Evolutionary conservation across 2,797 vertebrate species (phyloP).

Genomic region (Dromococcyx pavoninus): DNA sequence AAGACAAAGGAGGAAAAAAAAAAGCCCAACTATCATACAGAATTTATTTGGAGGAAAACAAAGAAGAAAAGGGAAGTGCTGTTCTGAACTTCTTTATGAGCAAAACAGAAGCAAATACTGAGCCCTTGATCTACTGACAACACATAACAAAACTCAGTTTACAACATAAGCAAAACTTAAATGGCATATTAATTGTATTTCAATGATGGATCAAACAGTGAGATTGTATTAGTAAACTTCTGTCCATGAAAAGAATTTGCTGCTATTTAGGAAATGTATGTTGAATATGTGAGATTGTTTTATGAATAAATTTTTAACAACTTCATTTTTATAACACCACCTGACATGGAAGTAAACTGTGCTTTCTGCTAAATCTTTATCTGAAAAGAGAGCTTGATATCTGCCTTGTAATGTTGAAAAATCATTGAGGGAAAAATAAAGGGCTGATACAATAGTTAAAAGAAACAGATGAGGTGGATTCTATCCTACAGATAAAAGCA

Average conservation of each 20-base stretch:
- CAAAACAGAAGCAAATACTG: not conserved
- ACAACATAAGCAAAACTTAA: not conserved
- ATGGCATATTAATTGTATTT: not conserved
- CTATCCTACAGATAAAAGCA: not conserved
- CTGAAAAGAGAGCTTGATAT: not conserved
- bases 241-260: not conserved
- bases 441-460: constrained; percentile 4
- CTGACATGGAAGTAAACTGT: not conserved
- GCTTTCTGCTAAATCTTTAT: not conserved
- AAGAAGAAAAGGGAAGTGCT: not conserved
- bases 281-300: not conserved
- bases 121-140: not conserved
- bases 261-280: not conserved
- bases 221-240: not conserved
- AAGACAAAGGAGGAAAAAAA: not conserved
- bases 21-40: not conserved
- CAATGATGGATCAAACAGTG: not conserved
- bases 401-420: not conserved
- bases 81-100: not conserved
- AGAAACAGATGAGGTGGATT: not conserved
- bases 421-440: not conserved
- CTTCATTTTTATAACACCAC: not conserved
- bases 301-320: not conserved
- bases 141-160: not conserved
- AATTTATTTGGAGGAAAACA: not conserved